A percentile compares a stretch with the other conserved stretches of the same genome.
Conservation (phyloP, 2,888 invertebrate species). For the Eupithecia abbreviata region DNA sequence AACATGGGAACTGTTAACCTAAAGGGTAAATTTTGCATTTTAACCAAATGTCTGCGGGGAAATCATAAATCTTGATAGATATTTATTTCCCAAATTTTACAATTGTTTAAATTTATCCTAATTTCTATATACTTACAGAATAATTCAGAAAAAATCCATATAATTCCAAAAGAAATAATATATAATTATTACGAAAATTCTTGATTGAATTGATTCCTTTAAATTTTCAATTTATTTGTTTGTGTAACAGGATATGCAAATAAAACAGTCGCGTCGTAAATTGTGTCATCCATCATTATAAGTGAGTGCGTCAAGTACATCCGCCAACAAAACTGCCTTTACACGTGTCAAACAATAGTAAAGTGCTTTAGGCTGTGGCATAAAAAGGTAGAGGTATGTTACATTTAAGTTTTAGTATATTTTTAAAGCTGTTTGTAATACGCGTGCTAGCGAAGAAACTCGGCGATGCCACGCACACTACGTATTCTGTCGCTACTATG, state of each 20-base stretch:
- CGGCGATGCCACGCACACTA: slow-evolving; percentile 48
- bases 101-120: not conserved
- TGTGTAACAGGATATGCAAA: not conserved
- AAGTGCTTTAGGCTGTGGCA: not conserved
- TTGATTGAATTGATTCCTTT: too few species aligned
- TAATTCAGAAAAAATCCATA: not conserved
- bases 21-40: too few species aligned
- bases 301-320: not conserved
- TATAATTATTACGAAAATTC: not conserved
- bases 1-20: too few species aligned
- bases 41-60: too few species aligned
- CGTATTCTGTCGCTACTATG: slow-evolving; percentile 61
- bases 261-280: not conserved
- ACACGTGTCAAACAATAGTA: too few species aligned
- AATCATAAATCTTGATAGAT: too few species aligned
- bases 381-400: slow-evolving; percentile 39
- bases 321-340: not conserved
- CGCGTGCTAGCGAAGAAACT: slow-evolving; percentile 42
- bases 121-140: not conserved
- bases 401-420: slow-evolving; percentile 41
- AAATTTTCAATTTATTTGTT: not conserved
- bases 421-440: slow-evolving; percentile 38
- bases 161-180: not conserved
- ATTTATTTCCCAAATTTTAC: not conserved
- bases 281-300: not conserved